Percentiles rank a stretch among this genome's conserved stretches.
phyloP scores from a whole-genome alignment of 2,797 vertebrate genomes.

The Masticophis lateralis region DNA sequence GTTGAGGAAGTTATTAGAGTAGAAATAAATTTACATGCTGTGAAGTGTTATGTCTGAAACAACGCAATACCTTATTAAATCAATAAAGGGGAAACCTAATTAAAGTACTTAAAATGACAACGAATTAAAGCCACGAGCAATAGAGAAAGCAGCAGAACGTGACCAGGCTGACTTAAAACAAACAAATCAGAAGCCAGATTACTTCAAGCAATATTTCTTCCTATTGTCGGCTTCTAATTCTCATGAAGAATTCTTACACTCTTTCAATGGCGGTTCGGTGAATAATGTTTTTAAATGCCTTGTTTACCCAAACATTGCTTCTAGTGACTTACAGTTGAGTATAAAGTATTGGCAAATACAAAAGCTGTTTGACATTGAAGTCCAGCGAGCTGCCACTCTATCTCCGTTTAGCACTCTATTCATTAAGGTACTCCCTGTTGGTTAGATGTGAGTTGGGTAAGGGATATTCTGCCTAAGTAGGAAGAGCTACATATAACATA shows the following conservation, averaged over 20 bases:
- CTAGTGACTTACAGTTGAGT: slow-evolving; percentile 28
- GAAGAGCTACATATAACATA: slow-evolving; percentile 19
- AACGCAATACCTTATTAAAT: neutral
- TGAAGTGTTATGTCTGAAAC: neutral
- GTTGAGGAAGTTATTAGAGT: neutral
- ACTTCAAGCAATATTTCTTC: slow-evolving; percentile 16
- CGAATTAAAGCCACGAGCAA: slow-evolving; percentile 2
- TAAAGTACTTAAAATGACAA: neutral
- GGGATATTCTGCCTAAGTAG: slow-evolving; percentile 16
- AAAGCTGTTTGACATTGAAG: slow-evolving; percentile 43
- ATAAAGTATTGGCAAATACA: slow-evolving; percentile 56
- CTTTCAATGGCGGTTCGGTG: slow-evolving; percentile 34
- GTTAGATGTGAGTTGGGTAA: slow-evolving; percentile 26
- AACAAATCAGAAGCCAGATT: neutral
- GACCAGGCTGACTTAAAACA: slow-evolving; percentile 6
- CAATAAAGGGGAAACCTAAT: neutral
- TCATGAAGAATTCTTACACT: slow-evolving; percentile 33
- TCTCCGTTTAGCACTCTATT: slow-evolving; percentile 25
- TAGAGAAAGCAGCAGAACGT: neutral
- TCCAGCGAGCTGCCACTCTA: slow-evolving; percentile 10
- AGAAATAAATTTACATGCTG: neutral
- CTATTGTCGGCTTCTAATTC: slow-evolving; percentile 15
- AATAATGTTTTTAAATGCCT: slow-evolving; percentile 52
- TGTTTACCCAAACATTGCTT: slow-evolving; percentile 34
- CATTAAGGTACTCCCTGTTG: slow-evolving; percentile 29